phyloP scores from a whole-genome alignment of 2,888 invertebrate species.

The Bembecia ichneumoniformis region DNA sequence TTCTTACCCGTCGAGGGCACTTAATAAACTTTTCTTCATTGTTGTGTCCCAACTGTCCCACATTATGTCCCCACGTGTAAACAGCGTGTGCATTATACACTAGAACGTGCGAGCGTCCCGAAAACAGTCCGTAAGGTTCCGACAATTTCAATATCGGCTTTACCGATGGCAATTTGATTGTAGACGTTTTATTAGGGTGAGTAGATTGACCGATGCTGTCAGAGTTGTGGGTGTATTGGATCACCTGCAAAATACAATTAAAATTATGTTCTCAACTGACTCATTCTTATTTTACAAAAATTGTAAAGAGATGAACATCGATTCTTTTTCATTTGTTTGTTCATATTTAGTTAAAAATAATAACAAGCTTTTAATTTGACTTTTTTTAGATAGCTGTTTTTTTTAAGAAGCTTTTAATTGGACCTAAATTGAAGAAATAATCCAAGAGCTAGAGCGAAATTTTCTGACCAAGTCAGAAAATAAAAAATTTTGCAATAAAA shows the following conservation, averaged over 20 bases:
- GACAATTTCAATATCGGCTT: conserved; percentile 50
- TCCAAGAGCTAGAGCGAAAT: too few relatives aligned
- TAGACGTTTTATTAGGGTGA: conserved; percentile 41
- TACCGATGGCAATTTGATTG: conserved; percentile 37
- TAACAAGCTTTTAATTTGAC: too few relatives aligned
- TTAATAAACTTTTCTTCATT: conserved; percentile 56
- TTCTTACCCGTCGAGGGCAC: conserved; percentile 41
- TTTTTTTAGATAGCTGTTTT: too few relatives aligned
- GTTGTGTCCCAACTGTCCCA: conserved; percentile 84
- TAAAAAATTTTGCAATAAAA: too few relatives aligned
- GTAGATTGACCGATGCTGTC: conserved; percentile 47
- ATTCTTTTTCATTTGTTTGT: too few relatives aligned
- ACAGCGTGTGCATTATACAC: conserved; percentile 74
- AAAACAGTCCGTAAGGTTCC: conserved; percentile 69
- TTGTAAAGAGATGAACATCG: too few relatives aligned
- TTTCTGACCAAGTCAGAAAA: too few relatives aligned
- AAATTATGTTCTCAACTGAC: too few relatives aligned
- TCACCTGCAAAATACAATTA: conserved; percentile 28
- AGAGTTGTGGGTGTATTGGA: conserved; percentile 50
- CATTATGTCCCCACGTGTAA: conserved; percentile 86
- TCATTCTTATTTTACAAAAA: too few relatives aligned
- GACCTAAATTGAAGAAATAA: too few relatives aligned
- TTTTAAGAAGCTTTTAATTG: too few relatives aligned
- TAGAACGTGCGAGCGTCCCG: conserved; percentile 81
- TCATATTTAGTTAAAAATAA: too few relatives aligned